Percentiles rank a stretch among this genome's conserved stretches.
These are phyloP conservation scores for Pterostichus madidus DNA, from an alignment of 2,888 invertebrate species.

Conservation along the genomic window DNA sequence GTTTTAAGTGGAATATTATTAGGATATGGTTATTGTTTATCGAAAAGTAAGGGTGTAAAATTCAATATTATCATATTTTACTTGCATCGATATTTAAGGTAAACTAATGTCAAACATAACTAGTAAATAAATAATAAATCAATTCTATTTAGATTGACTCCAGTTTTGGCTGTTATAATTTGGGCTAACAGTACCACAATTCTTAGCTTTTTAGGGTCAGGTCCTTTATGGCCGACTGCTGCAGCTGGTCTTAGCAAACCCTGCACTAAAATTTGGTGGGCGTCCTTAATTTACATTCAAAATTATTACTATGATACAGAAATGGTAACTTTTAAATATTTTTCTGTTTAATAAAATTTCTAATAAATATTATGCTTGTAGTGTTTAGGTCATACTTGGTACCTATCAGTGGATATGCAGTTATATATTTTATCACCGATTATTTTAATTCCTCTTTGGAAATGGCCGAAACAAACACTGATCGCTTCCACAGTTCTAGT, in stretches of 20 bases:
- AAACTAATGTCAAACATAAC: conserved; percentile 19
- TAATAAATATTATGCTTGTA: conserved; percentile 67
- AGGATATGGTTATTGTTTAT: conserved; percentile 76
- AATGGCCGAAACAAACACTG: conserved; percentile 70
- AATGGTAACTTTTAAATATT: conserved; percentile 41
- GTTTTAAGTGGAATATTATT: conserved; percentile 81
- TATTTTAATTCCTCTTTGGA: conserved; percentile 68
- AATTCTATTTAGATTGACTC: conserved; percentile 50
- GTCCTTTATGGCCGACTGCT: conserved; percentile 40
- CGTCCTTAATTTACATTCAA: conserved; percentile 38
- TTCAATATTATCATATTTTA: conserved; percentile 75
- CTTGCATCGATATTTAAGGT: conserved; percentile 77
- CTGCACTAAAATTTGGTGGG: conserved; percentile 55
- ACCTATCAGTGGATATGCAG: conserved; percentile 69
- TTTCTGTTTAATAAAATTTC: background rate
- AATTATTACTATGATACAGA: conserved; percentile 48
- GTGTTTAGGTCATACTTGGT: conserved; percentile 70
- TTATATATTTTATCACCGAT: conserved; percentile 69
- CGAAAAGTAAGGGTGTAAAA: conserved; percentile 71
- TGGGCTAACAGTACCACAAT: conserved; percentile 27
- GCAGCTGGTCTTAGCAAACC: background rate
- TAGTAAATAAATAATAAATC: too few relatives aligned
- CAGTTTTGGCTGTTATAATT: conserved; percentile 45
- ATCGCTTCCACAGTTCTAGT: conserved; percentile 16
- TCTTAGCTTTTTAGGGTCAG: conserved; percentile 43